A percentile compares a stretch with the other conserved stretches of the same genome.
Evolutionary conservation across 2,888 invertebrate species (phyloP).

Genomic region (Nephrotoma appendiculata): DNA sequence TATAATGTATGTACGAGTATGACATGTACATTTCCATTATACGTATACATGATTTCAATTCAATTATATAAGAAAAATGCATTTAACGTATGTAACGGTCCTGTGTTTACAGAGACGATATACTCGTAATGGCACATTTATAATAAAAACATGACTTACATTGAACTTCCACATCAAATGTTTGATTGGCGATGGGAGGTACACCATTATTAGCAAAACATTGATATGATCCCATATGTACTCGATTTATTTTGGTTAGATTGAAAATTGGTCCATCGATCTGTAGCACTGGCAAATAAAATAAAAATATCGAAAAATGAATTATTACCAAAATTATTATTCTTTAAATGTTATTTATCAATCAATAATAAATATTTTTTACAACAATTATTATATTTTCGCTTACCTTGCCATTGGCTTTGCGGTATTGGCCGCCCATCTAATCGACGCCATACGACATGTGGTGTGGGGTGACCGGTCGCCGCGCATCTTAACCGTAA

Average conservation of each 20-base stretch:
- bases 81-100: background rate
- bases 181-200: constrained; percentile 64
- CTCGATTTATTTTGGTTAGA: constrained; percentile 55
- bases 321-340: background rate
- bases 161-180: constrained; percentile 73
- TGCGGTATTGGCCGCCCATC: constrained; percentile 47
- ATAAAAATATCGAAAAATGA: background rate
- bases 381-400: background rate
- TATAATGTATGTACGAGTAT: background rate
- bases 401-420: constrained; percentile 36
- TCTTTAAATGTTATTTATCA: background rate
- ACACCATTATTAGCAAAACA: constrained; percentile 75
- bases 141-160: constrained; percentile 47
- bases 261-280: constrained; percentile 64
- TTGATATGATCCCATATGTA: constrained; percentile 59
- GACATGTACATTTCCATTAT: background rate
- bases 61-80: background rate
- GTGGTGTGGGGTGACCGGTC: constrained; percentile 60
- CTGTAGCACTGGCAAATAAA: constrained; percentile 43
- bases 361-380: background rate
- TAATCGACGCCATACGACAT: constrained; percentile 60
- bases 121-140: background rate
- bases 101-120: background rate
- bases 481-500: constrained; percentile 70
- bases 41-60: background rate